A percentile compares a stretch with the other conserved stretches of the same genome.
Conservation (phyloP, 2,113 vertebrate species). For the Corydoras maculifer region DNA sequence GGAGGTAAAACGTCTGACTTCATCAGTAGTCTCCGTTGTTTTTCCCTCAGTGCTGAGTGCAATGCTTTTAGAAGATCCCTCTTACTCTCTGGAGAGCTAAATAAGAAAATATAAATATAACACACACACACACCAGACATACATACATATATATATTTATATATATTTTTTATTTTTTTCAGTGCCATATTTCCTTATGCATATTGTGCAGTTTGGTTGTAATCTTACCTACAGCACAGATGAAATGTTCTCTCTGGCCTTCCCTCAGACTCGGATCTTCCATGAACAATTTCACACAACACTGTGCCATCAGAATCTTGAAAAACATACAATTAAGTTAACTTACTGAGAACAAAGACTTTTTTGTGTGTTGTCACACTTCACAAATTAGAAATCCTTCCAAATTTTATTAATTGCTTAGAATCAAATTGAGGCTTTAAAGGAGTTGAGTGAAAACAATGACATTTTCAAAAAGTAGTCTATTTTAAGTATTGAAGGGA, state of each 20-base stretch:
- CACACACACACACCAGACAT: too few species aligned
- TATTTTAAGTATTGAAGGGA: too few species aligned
- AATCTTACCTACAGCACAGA: conserved; percentile 84
- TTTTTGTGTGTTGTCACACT: too few species aligned
- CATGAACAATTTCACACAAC: conserved; percentile 88
- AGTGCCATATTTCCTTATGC: neutral
- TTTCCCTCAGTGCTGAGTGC: conserved; percentile 87
- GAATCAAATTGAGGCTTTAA: too few species aligned
- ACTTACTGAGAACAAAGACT: too few species aligned
- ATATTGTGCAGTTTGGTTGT: neutral
- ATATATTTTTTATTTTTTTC: neutral
- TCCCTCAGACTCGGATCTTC: conserved; percentile 90
- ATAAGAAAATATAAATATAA: neutral
- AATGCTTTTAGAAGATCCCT: conserved; percentile 90
- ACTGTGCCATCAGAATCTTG: conserved; percentile 81
- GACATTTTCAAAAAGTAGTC: too few species aligned
- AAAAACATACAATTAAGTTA: neutral
- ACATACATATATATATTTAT: too few species aligned
- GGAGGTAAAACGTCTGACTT: conserved; percentile 87
- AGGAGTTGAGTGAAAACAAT: too few species aligned
- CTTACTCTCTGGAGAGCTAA: conserved; percentile 84
- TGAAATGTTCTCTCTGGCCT: conserved; percentile 91
- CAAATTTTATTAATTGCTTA: too few species aligned
- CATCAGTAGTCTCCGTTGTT: conserved; percentile 88
- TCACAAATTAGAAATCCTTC: too few species aligned